Percentiles rank a stretch among this genome's conserved stretches.
phyloP scores from a whole-genome alignment of 2,888 invertebrate species.

The Tholera decimalis region DNA sequence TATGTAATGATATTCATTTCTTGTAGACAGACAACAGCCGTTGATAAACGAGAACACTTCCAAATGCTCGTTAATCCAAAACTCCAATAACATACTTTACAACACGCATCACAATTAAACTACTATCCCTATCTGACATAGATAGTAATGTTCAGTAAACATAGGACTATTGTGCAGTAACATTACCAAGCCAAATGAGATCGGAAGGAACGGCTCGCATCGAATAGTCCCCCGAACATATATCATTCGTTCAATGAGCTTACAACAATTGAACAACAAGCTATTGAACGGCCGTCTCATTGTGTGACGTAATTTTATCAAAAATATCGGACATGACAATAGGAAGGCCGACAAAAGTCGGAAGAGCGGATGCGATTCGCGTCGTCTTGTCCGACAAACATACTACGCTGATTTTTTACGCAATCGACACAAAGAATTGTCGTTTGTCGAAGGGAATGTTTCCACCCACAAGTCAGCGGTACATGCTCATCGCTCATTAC shows the following conservation, averaged over 20 bases:
- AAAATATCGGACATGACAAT: slow-evolving; percentile 89
- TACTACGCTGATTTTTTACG: slow-evolving; percentile 83
- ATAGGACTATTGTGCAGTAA: slow-evolving; percentile 80
- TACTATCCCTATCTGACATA: slow-evolving; percentile 61
- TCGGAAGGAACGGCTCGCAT: slow-evolving; percentile 83
- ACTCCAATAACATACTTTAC: slow-evolving; percentile 50
- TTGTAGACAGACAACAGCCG: slow-evolving; percentile 28
- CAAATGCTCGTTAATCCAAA: slow-evolving; percentile 25
- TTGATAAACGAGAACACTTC: slow-evolving; percentile 8
- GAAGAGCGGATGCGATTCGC: slow-evolving; percentile 91
- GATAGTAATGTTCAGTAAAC: slow-evolving; percentile 80
- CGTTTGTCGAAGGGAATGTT: slow-evolving; percentile 89
- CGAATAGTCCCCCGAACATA: slow-evolving; percentile 77
- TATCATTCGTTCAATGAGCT: slow-evolving; percentile 89
- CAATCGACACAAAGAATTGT: slow-evolving; percentile 81
- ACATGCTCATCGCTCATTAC: slow-evolving; percentile 87
- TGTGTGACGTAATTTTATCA: slow-evolving; percentile 90
- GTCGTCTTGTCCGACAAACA: slow-evolving; percentile 86
- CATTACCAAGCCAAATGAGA: slow-evolving; percentile 80
- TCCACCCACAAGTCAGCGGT: slow-evolving; percentile 89
- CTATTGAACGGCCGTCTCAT: slow-evolving; percentile 82
- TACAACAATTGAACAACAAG: slow-evolving; percentile 89
- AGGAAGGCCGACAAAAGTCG: slow-evolving; percentile 88
- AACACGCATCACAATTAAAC: slow-evolving; percentile 64
- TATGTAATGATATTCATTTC: slow-evolving; percentile 54